A percentile compares a stretch with the other conserved stretches of the same genome.
phyloP scores from a whole-genome alignment of 2,113 vertebrate genomes.

The Hyla sarda region DNA sequence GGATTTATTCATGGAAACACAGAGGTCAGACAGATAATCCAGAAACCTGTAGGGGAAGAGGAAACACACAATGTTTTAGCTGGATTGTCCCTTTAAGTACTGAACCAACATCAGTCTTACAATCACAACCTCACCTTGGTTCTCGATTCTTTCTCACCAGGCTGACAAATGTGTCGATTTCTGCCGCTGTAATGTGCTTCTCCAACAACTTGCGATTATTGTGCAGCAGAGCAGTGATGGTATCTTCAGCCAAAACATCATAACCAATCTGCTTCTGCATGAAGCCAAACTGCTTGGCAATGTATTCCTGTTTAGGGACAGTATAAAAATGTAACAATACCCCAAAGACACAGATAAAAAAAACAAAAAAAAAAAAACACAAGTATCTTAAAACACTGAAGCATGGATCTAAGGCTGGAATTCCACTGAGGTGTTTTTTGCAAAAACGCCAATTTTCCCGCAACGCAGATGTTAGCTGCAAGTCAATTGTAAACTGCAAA shows the following conservation, averaged over 20 bases:
- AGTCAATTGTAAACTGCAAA: too few relatives aligned
- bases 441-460: too few relatives aligned
- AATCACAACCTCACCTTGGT: slow-evolving; percentile 93
- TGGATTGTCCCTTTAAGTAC: background rate
- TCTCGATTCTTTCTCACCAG: slow-evolving; percentile 96
- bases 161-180: slow-evolving; percentile 98
- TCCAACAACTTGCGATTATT: slow-evolving; percentile 97
- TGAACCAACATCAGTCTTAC: too few relatives aligned
- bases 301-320: slow-evolving; percentile 85
- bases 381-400: too few relatives aligned
- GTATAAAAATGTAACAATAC: background rate
- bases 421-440: too few relatives aligned
- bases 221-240: slow-evolving; percentile 94
- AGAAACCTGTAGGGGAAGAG: slow-evolving; percentile 80
- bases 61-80: background rate
- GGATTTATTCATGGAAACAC: slow-evolving; percentile 97
- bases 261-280: slow-evolving; percentile 99
- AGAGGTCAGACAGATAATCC: slow-evolving; percentile 97
- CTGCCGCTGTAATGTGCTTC: slow-evolving; percentile 96
- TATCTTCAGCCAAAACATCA: slow-evolving; percentile 96
- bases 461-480: too few relatives aligned
- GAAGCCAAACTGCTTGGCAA: slow-evolving; percentile 98
- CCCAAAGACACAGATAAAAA: too few relatives aligned
- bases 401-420: too few relatives aligned
- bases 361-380: too few relatives aligned